Conservation (phyloP, 2,797 vertebrate genomes). For the Pyrocephalus nanus region DNA sequence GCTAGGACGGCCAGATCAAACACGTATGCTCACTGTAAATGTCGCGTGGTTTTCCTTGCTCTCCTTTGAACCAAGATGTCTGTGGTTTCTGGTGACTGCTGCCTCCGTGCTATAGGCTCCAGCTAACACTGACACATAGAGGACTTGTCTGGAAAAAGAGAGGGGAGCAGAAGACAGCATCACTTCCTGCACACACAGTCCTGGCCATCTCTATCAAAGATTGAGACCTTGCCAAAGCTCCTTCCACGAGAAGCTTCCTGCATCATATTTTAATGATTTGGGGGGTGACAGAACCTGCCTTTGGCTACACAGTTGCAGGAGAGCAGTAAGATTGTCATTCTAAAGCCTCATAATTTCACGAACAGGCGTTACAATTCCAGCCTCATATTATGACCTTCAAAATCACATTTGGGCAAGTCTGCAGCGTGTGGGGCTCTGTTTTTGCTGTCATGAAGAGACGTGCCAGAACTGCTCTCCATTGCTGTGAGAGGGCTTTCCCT, state of each 20-base stretch:
- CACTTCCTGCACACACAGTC: background rate
- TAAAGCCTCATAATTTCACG: background rate
- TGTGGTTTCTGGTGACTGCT: slow-evolving; percentile 22
- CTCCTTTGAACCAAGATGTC: slow-evolving; percentile 13
- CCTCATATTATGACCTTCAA: background rate
- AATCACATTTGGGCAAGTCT: background rate
- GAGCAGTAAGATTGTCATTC: background rate
- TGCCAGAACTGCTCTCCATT: accelerated
- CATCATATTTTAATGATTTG: background rate
- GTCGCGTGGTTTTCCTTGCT: background rate
- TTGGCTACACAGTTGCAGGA: background rate
- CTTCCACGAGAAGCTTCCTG: background rate
- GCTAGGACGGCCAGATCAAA: background rate
- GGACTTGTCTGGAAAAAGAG: slow-evolving; percentile 4
- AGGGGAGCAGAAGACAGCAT: background rate
- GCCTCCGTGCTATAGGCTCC: background rate
- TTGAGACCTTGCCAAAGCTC: accelerated
- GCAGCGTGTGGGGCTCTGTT: accelerated
- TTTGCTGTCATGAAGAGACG: accelerated
- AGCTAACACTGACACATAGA: background rate
- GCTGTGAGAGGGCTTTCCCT: accelerated
- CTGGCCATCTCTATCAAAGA: background rate
- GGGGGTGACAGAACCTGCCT: background rate
- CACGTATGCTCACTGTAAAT: background rate
- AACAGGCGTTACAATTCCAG: background rate